Conservation (phyloP, 2,797 vertebrate genomes). For the Channa striata region DNA sequence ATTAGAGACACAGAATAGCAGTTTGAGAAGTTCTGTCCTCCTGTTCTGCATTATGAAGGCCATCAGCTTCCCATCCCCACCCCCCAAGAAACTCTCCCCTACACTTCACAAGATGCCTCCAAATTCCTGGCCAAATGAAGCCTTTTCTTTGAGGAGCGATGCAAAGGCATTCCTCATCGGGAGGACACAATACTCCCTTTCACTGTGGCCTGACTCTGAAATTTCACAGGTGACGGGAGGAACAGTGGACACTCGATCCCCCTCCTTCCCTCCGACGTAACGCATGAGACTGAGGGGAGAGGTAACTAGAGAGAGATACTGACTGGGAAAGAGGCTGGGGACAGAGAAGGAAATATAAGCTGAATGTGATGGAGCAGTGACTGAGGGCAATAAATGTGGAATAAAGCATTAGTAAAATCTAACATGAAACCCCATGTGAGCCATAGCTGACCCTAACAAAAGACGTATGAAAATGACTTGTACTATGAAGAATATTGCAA, state of each 20-base stretch:
- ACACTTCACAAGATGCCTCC: slow-evolving; percentile 92
- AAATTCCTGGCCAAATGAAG: slow-evolving; percentile 97
- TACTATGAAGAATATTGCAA: too few species aligned
- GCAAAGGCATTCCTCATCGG: slow-evolving; percentile 90
- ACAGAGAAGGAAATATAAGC: slow-evolving; percentile 11
- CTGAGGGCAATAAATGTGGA: too few species aligned
- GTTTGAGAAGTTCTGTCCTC: slow-evolving; percentile 7
- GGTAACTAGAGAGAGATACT: slow-evolving; percentile 47
- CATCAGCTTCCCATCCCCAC: slow-evolving; percentile 53
- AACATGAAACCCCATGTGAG: neutral
- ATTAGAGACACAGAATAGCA: neutral
- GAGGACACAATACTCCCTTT: slow-evolving; percentile 95
- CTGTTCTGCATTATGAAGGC: slow-evolving; percentile 40
- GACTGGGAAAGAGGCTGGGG: slow-evolving; percentile 31
- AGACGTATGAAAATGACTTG: too few species aligned
- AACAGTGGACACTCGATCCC: slow-evolving; percentile 88
- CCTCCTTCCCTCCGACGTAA: slow-evolving; percentile 69
- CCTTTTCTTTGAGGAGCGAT: slow-evolving; percentile 91
- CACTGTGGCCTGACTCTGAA: slow-evolving; percentile 90
- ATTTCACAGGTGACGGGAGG: slow-evolving; percentile 97
- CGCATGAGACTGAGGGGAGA: slow-evolving; percentile 31
- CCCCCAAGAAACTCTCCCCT: slow-evolving; percentile 77
- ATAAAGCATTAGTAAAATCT: too few species aligned
- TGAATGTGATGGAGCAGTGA: slow-evolving; percentile 13
- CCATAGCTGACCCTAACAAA: neutral